phyloP scores from a whole-genome alignment of 2,113 vertebrate species.

The Sigmodon hispidus region DNA sequence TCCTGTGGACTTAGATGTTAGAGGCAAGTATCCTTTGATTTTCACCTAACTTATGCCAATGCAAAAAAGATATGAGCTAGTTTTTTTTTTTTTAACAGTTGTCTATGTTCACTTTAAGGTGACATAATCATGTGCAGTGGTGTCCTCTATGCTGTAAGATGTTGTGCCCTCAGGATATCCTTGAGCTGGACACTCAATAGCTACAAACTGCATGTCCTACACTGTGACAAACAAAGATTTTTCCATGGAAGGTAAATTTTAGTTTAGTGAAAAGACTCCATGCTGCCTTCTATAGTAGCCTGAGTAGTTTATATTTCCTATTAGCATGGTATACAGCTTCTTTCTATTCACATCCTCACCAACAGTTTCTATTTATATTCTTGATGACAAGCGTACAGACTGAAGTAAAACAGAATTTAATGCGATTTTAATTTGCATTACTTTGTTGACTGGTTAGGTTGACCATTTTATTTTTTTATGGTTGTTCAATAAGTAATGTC shows the following conservation, averaged over 20 bases:
- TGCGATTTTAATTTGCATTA: background rate
- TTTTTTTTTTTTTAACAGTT: background rate
- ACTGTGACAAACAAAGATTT: background rate
- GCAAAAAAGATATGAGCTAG: background rate
- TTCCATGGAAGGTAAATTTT: background rate
- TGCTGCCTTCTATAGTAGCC: background rate
- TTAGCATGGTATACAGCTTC: background rate
- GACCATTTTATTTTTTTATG: background rate
- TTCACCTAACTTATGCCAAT: background rate
- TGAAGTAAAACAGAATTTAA: background rate
- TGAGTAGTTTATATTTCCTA: no score
- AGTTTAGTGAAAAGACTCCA: no score
- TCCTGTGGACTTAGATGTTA: background rate
- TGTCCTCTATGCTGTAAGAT: rapidly evolving
- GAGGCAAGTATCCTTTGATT: background rate
- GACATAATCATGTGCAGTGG: rapidly evolving
- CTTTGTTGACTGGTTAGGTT: background rate
- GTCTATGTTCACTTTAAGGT: background rate
- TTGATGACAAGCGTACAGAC: background rate
- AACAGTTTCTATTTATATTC: background rate
- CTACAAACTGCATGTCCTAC: background rate
- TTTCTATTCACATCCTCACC: background rate
- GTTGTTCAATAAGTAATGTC: background rate
- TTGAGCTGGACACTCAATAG: background rate
- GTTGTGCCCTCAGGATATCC: background rate